A percentile compares a stretch with the other conserved stretches of the same genome.
phyloP scores from a whole-genome alignment of 2,888 invertebrate species.

The Pyrochroa serraticornis region DNA sequence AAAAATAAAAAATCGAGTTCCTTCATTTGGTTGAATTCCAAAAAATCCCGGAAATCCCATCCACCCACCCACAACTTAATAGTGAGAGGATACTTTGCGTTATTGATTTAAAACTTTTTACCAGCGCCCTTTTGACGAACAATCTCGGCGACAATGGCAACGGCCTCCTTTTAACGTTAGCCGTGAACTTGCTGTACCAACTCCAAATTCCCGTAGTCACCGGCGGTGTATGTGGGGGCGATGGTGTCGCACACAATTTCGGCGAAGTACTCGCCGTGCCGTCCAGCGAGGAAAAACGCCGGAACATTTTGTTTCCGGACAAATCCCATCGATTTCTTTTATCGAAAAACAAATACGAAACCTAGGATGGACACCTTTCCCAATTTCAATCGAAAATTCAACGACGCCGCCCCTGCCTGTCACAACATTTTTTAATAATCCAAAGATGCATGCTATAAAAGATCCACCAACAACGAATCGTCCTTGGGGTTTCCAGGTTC shows the following conservation, averaged over 20 bases:
- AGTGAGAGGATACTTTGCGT: not conserved
- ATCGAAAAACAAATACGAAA: too few relatives aligned
- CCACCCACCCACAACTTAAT: too few relatives aligned
- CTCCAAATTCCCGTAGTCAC: slow-evolving; percentile 43
- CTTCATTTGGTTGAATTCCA: too few relatives aligned
- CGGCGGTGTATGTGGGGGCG: slow-evolving; percentile 46
- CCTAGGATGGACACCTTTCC: too few relatives aligned
- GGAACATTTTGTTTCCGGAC: slow-evolving; percentile 42
- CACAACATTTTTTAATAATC: too few relatives aligned
- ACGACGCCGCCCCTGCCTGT: too few relatives aligned
- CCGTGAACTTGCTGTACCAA: slow-evolving; percentile 51
- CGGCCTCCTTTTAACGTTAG: slow-evolving; percentile 46
- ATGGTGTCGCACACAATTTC: slow-evolving; percentile 25
- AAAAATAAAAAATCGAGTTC: too few relatives aligned
- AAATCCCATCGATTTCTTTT: slow-evolving; percentile 1
- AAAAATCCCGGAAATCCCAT: too few relatives aligned
- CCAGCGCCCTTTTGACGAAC: slow-evolving; percentile 45
- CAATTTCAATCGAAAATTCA: too few relatives aligned
- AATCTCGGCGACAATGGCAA: slow-evolving; percentile 45
- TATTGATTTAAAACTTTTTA: slow-evolving; percentile 26
- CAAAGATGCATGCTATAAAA: too few relatives aligned
- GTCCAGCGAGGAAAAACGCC: slow-evolving; percentile 43
- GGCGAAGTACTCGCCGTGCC: slow-evolving; percentile 21
- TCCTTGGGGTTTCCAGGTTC: too few relatives aligned
- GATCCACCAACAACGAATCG: too few relatives aligned